Conservation (phyloP, 2,113 vertebrate species). For the human region DNA sequence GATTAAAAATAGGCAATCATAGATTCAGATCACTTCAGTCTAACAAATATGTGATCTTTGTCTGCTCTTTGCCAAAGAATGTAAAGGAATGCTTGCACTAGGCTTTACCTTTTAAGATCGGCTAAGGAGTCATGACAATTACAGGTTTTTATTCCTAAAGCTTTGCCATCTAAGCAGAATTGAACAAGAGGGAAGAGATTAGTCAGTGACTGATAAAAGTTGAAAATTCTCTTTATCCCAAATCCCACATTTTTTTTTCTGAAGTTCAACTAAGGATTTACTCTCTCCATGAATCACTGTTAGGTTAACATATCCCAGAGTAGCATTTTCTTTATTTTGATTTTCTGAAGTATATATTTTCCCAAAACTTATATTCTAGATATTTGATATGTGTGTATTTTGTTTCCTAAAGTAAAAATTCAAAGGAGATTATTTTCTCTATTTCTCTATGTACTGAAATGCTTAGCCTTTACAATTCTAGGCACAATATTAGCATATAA, state of each 20-base stretch:
- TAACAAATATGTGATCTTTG: background rate
- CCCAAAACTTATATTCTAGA: background rate
- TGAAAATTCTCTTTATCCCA: background rate
- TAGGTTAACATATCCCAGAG: background rate
- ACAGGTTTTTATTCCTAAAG: background rate
- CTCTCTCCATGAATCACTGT: background rate
- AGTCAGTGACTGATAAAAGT: background rate
- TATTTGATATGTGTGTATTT: background rate
- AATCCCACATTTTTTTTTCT: background rate
- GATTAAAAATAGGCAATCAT: background rate
- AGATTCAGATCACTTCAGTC: background rate
- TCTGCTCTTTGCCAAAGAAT: constrained; percentile 12
- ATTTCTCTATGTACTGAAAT: background rate
- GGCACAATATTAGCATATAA: background rate
- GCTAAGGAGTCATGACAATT: background rate
- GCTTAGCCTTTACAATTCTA: background rate
- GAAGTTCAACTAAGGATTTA: background rate
- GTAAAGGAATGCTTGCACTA: background rate
- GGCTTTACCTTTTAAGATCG: background rate
- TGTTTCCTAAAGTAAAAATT: constrained; percentile 24
- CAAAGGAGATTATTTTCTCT: background rate
- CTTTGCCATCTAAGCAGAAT: constrained; percentile 29
- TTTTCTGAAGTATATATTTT: background rate
- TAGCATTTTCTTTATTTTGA: background rate
- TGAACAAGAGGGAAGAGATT: background rate